phyloP scores from a whole-genome alignment of 1,140 invertebrate genomes.

The Formica selysi region DNA sequence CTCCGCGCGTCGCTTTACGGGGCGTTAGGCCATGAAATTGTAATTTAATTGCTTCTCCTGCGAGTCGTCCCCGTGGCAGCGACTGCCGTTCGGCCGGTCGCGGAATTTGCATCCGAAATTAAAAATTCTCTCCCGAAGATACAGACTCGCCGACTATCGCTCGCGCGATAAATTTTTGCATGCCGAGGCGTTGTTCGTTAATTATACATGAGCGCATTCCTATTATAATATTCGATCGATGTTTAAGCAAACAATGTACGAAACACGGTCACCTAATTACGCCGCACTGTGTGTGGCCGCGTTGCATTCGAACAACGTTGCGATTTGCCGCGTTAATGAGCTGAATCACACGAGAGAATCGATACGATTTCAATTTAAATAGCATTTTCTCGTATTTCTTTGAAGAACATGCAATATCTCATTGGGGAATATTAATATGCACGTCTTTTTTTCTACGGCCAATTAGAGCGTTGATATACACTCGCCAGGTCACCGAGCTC shows the following conservation, averaged over 20 bases:
- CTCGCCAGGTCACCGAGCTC: conserved; percentile 12
- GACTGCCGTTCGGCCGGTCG: conserved; percentile 14
- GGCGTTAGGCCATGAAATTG: conserved; percentile 81
- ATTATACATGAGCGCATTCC: conserved; percentile 49
- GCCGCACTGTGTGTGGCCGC: conserved; percentile 32
- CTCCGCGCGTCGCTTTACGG: conserved; percentile 71
- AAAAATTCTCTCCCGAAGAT: conserved; percentile 41
- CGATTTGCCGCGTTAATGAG: conserved; percentile 41
- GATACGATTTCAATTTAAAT: conserved; percentile 24
- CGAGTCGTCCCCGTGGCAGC: conserved; percentile 5
- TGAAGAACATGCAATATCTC: background rate
- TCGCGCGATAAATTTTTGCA: conserved; percentile 35
- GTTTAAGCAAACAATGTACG: conserved; percentile 37
- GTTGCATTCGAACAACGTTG: background rate
- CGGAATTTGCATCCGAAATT: conserved; percentile 62
- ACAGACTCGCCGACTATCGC: conserved; percentile 12
- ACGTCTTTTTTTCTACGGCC: background rate
- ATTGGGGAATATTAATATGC: conserved; percentile 37
- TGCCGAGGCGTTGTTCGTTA: conserved; percentile 8
- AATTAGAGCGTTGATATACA: conserved; percentile 56
- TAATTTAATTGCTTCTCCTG: conserved; percentile 76
- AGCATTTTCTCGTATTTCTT: background rate
- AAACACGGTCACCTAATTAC: conserved; percentile 39
- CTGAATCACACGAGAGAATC: conserved; percentile 16
- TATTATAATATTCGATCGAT: conserved; percentile 40